Evolutionary conservation across 2,113 vertebrate genomes (phyloP).

Genomic region (Oncorhynchus keta): DNA sequence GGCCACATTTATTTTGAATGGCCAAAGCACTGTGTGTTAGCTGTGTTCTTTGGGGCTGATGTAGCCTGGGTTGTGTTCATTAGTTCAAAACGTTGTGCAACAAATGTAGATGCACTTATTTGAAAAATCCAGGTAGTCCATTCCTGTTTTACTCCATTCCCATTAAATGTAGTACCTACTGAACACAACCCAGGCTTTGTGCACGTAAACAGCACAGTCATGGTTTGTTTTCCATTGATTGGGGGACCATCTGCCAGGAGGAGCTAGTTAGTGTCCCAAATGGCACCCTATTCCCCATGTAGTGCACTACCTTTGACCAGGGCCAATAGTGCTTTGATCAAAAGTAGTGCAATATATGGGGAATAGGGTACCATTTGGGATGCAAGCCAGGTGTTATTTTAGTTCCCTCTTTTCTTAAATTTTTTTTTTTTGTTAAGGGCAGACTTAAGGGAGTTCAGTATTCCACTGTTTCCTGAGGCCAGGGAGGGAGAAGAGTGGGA

Average conservation of each 20-base stretch:
- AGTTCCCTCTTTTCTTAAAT: neutral
- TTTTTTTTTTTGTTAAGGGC: slow-evolving; percentile 21
- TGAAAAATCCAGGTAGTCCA: no score
- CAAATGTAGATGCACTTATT: no score
- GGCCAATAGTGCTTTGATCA: no score
- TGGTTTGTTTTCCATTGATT: slow-evolving; percentile 40
- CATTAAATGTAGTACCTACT: no score
- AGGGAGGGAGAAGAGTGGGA: neutral
- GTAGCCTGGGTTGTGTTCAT: neutral
- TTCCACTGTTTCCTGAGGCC: slow-evolving; percentile 8
- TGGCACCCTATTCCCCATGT: no score
- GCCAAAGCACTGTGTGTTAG: neutral
- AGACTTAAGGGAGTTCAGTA: slow-evolving; percentile 23
- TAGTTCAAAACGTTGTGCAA: no score
- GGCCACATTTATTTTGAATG: neutral
- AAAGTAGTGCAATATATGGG: no score
- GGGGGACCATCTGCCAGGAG: slow-evolving; percentile 28
- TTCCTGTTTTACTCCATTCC: no score
- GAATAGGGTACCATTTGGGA: no score
- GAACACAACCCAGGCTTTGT: neutral
- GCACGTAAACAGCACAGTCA: slow-evolving; percentile 23
- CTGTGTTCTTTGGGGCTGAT: neutral
- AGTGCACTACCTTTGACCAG: no score
- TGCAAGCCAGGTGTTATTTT: slow-evolving; percentile 21
- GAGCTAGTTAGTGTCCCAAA: neutral